Conservation (phyloP, 2,113 vertebrate species). For the Chaetops frenatus region DNA sequence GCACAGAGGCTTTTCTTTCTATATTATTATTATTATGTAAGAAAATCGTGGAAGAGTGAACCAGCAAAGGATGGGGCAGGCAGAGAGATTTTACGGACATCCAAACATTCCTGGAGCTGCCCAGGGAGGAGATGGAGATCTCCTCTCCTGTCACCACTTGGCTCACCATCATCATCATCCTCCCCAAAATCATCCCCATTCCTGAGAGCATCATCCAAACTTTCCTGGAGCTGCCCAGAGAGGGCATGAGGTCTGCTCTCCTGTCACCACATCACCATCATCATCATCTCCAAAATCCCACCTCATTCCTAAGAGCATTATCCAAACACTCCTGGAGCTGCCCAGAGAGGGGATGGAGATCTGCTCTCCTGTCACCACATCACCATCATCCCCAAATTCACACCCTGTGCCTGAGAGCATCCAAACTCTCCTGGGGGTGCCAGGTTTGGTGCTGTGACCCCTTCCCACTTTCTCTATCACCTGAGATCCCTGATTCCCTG, state of each 20-base stretch:
- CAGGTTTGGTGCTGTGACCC: fast-evolving
- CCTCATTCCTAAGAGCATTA: too few species aligned
- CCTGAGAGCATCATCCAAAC: not conserved
- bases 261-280: too few species aligned
- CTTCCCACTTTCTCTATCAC: not conserved
- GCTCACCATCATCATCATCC: not conserved
- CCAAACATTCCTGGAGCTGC: too few species aligned
- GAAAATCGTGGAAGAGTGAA: not conserved
- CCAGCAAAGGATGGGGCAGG: not conserved
- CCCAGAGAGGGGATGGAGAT: not conserved
- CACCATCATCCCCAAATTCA: not conserved
- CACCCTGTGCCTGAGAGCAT: not conserved
- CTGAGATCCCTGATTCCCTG: not conserved
- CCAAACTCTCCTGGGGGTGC: not conserved
- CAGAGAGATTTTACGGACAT: not conserved
- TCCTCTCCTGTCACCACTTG: not conserved
- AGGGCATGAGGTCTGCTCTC: not conserved
- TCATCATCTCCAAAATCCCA: too few species aligned
- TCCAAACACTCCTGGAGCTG: not conserved
- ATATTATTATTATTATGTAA: not conserved
- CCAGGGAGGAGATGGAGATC: not conserved
- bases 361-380: not conserved
- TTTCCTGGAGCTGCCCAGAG: too few species aligned
- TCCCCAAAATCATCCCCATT: not conserved
- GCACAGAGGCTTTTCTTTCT: not conserved